Conservation (phyloP, 53 echinoderm and acorn worm species). For the Arbacia lixula region DNA sequence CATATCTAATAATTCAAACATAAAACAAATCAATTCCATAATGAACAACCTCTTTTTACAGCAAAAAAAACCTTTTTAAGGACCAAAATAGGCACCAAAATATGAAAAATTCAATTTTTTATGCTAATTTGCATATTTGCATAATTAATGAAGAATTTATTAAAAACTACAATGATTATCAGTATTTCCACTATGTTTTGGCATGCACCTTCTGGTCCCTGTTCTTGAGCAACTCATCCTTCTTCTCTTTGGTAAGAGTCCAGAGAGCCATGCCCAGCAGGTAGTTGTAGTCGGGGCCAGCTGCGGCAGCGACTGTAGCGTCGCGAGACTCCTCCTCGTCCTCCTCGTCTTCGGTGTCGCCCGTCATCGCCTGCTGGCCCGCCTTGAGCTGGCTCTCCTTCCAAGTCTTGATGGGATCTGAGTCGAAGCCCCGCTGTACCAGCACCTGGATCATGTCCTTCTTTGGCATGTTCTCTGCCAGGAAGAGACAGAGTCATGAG, state of each 20-base stretch:
- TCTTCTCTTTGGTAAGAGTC: slow-evolving; percentile 92
- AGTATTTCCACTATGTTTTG: no score
- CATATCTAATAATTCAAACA: no score
- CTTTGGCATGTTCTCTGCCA: slow-evolving; percentile 92
- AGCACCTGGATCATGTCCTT: slow-evolving; percentile 90
- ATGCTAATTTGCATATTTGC: no score
- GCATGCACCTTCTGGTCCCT: slow-evolving; percentile 83
- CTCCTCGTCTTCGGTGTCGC: slow-evolving; percentile 65
- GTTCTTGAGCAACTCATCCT: slow-evolving; percentile 84
- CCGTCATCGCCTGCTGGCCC: background rate
- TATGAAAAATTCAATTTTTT: no score
- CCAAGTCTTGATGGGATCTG: slow-evolving; percentile 92
- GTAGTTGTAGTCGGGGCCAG: slow-evolving; percentile 95
- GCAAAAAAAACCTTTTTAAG: no score
- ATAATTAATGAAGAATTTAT: no score
- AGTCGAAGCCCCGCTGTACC: slow-evolving; percentile 86
- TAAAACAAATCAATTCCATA: no score
- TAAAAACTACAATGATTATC: no score
- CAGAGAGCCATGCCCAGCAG: slow-evolving; percentile 95
- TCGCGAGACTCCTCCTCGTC: no score
- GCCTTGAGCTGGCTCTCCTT: slow-evolving; percentile 75
- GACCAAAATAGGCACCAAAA: no score
- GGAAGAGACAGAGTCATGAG: no score
- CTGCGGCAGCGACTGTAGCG: slow-evolving; percentile 53
- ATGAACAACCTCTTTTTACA: no score